These are phyloP conservation scores for Chouioia cunea DNA, from an alignment of 2,888 invertebrate genomes.

Conservation along the genomic window DNA sequence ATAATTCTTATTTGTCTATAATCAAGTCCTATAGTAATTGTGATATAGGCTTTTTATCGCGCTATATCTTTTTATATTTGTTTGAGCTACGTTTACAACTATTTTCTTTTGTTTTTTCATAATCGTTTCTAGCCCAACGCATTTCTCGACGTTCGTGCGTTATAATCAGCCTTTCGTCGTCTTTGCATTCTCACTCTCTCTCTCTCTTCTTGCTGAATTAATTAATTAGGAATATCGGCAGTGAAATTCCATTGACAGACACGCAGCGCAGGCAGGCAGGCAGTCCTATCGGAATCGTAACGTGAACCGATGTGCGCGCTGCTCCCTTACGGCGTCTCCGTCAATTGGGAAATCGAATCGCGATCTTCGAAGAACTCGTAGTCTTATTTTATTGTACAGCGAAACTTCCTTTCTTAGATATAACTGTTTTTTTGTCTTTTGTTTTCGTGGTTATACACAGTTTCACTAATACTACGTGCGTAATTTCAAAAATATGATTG, in stretches of 20 bases:
- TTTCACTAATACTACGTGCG: constrained; percentile 30
- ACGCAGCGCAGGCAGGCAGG: constrained; percentile 63
- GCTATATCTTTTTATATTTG: constrained; percentile 50
- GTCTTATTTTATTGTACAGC: constrained; percentile 15
- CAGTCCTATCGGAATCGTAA: constrained; percentile 51
- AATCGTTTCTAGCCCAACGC: constrained; percentile 17
- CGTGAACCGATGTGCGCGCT: constrained; percentile 49
- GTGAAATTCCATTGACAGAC: constrained; percentile 68
- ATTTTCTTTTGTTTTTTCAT: constrained; percentile 16
- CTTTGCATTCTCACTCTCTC: constrained; percentile 35
- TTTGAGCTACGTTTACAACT: constrained; percentile 40
- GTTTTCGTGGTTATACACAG: constrained; percentile 17
- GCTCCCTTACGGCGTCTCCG: constrained; percentile 42
- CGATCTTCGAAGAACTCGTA: constrained; percentile 26
- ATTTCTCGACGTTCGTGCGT: constrained; percentile 31
- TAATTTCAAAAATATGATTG: constrained; percentile 11
- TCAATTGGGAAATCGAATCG: constrained; percentile 43
- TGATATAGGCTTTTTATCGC: constrained; percentile 63
- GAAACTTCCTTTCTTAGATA: neutral
- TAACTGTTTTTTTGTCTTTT: constrained; percentile 8
- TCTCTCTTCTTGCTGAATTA: constrained; percentile 45
- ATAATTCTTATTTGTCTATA: constrained; percentile 50
- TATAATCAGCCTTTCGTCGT: constrained; percentile 44
- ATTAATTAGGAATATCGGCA: constrained; percentile 66
- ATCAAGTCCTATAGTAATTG: constrained; percentile 60